Base-by-base conservation (phyloP, 2,797 vertebrate genomes). In the Babyrousa celebensis region DNA sequence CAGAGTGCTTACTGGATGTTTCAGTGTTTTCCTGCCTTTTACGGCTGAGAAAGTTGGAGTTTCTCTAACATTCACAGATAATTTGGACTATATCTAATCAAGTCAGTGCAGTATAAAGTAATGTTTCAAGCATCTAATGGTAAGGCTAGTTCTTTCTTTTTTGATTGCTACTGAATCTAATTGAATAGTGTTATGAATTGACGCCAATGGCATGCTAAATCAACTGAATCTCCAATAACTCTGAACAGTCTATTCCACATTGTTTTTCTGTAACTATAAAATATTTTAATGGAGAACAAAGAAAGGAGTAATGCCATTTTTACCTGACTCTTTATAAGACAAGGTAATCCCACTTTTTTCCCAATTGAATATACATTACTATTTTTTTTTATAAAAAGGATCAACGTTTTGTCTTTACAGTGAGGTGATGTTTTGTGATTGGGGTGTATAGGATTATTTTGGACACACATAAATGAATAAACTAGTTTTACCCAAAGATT, bases 211-310 rank as follows among this genome's bases (percentile, higher is more conserved):
- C 62, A 36, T 85, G 74, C 52, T 96, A 89, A 89, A 97, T 97
- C 97, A 98, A 92, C 67, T 4, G 63, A 80, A 89, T 97, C 77
- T 62, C 75, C 62, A 86, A 54, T 20, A 97, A 92, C 54, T 83
- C 89, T 89, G 91, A 56, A 63, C 93, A 91, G 86, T 97, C 43
- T 78, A 36, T 77, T 96, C 94, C 32, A 58, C 70, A 95, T 92
- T 92, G 70, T 86, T 96, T 96, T 97, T 80, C 90, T 89, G 86
- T 92, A 95, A 62, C 65, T 93, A 43, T 70, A 97, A 98, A 97
- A 97, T 90, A 97, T 91, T 96, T 80, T 93, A 89, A 96, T 91
- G 91, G 82, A 80, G 97, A 98, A 96, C 15, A 95, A 96, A 98
- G 62, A 92, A 80, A 80, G 40, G 78, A 77, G 84, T 23, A n/a